Evolutionary conservation across 2,888 invertebrate genomes (phyloP).

Genomic region (Xestia c-nigrum): DNA sequence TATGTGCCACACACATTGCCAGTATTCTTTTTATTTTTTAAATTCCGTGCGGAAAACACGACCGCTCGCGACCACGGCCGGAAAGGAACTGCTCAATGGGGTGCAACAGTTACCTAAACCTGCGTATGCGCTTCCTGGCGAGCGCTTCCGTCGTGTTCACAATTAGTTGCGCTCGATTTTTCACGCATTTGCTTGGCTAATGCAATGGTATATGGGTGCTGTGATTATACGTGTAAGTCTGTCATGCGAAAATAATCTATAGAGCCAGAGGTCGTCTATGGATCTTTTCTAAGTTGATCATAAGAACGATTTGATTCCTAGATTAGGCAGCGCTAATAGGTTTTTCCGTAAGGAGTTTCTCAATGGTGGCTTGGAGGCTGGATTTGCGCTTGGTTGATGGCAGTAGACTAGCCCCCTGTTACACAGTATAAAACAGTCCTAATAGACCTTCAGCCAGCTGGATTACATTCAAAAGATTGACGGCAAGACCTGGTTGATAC

Average conservation of each 20-base stretch:
- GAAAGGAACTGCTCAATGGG: slow-evolving; percentile 76
- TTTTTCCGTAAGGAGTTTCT: background rate
- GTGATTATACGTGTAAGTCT: slow-evolving; percentile 14
- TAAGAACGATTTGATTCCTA: background rate
- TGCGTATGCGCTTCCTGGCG: slow-evolving; percentile 77
- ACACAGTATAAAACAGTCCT: no score
- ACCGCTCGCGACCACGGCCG: slow-evolving; percentile 70
- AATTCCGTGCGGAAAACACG: slow-evolving; percentile 63
- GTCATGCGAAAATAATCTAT: background rate
- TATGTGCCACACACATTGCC: slow-evolving; percentile 50
- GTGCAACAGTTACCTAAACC: slow-evolving; percentile 79
- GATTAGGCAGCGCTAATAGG: background rate
- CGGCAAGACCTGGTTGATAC: no score
- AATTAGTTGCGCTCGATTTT: slow-evolving; percentile 79
- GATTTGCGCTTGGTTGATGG: background rate
- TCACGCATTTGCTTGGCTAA: slow-evolving; percentile 60
- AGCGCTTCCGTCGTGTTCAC: slow-evolving; percentile 74
- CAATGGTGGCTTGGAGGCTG: background rate
- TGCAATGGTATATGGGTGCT: slow-evolving; percentile 38
- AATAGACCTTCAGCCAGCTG: no score
- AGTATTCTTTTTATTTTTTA: slow-evolving; percentile 47
- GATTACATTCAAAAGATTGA: no score
- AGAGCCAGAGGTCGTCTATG: background rate
- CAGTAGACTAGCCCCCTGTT: background rate
- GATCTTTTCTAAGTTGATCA: background rate